Conservation (phyloP, 2,797 vertebrate genomes). For the Semaprochilodus insignis region DNA sequence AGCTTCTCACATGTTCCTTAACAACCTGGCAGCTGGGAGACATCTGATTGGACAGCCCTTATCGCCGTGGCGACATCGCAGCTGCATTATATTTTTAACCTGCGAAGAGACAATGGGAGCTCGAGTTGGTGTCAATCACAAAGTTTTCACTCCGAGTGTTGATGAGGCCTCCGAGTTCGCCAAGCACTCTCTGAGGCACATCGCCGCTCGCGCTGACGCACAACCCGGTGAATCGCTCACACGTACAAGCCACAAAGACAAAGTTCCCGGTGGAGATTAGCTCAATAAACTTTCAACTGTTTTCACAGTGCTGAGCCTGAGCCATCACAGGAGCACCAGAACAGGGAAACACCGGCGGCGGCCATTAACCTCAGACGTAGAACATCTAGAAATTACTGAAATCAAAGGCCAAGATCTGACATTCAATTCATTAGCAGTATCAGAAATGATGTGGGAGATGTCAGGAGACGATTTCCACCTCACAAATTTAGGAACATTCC, state of each 20-base stretch:
- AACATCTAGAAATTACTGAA: too few relatives aligned
- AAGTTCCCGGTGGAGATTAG: constrained; percentile 45
- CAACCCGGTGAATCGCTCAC: constrained; percentile 11
- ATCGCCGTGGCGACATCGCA: constrained; percentile 55
- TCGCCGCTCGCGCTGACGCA: constrained; percentile 22
- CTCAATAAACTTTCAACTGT: constrained; percentile 31
- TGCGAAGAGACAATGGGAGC: constrained; percentile 46
- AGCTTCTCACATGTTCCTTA: constrained; percentile 59
- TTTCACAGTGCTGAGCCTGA: not conserved
- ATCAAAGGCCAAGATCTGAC: not conserved
- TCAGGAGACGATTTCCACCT: not conserved
- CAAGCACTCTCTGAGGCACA: constrained; percentile 24
- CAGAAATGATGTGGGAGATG: not conserved
- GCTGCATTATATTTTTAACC: constrained; percentile 66
- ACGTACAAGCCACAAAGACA: constrained; percentile 26
- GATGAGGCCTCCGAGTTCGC: constrained; percentile 50
- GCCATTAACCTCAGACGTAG: not conserved
- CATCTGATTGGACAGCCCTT: constrained; percentile 63
- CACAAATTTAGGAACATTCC: too few relatives aligned
- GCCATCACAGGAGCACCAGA: not conserved
- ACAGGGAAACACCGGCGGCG: not conserved
- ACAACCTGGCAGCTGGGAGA: constrained; percentile 64
- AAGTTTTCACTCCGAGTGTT: constrained; percentile 43
- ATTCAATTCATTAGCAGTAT: too few relatives aligned
- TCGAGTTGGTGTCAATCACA: constrained; percentile 61